Conservation (phyloP, 2,888 invertebrate genomes). For the Lepidochrysops patricia region DNA sequence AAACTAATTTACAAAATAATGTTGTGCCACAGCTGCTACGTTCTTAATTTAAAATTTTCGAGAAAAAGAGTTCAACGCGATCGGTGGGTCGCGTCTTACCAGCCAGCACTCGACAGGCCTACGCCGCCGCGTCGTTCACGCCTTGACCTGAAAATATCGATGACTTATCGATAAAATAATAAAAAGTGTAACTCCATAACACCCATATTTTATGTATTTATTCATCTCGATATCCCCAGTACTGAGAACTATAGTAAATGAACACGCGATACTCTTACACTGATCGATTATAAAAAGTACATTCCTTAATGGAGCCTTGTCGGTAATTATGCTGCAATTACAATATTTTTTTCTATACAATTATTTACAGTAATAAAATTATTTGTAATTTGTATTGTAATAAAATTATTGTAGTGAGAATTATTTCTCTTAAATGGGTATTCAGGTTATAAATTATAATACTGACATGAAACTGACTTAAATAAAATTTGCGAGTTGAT, state of each 20-base stretch:
- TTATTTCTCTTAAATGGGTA: neutral
- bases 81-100: neutral
- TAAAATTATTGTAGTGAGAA: neutral
- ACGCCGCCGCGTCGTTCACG: neutral
- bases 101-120: neutral
- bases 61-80: constrained; percentile 24
- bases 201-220: constrained; percentile 10
- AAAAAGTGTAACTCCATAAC: neutral
- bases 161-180: neutral
- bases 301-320: neutral
- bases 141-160: constrained; percentile 8
- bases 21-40: too few species aligned
- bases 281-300: neutral
- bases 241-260: neutral
- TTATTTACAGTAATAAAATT: neutral
- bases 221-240: constrained; percentile 1
- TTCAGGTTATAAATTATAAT: neutral
- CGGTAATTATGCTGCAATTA: neutral
- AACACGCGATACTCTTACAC: constrained; percentile 3
- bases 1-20: neutral
- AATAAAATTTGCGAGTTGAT: neutral
- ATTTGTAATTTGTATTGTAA: neutral
- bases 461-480: neutral
- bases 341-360: constrained; percentile 3
- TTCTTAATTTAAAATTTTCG: constrained; percentile 3